A percentile compares a stretch with the other conserved stretches of the same genome.
Conservation (phyloP, 2,797 vertebrate genomes). For the Onychomys leucogaster region DNA sequence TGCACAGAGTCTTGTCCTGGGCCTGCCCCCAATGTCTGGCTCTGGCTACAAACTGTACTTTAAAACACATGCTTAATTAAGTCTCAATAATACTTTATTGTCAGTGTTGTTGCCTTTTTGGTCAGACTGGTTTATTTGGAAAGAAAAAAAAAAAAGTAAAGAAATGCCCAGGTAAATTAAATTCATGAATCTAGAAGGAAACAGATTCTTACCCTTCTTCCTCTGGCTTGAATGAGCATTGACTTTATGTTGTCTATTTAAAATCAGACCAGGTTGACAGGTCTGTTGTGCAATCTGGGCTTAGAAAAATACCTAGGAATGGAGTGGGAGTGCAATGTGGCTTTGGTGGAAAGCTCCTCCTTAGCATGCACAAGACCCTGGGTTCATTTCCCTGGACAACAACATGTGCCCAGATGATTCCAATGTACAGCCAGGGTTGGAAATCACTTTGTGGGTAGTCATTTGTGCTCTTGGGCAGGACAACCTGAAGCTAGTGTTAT, state of each 20-base stretch:
- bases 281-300: neutral
- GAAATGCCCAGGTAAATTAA: neutral
- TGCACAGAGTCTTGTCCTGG: neutral
- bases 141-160: constrained; percentile 13
- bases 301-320: neutral
- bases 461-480: neutral
- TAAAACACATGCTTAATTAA: neutral
- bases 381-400: too few species aligned
- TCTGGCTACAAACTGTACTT: neutral
- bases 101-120: neutral
- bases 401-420: neutral
- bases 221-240: neutral
- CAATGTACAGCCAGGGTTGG: neutral
- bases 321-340: neutral
- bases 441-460: neutral
- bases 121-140: constrained; percentile 49
- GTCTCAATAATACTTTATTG: neutral
- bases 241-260: neutral
- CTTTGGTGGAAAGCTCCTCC: neutral
- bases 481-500: neutral
- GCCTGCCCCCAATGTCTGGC: neutral
- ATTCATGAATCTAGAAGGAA: neutral
- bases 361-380: neutral
- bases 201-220: neutral
- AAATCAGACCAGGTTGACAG: neutral